A percentile compares a stretch with the other conserved stretches of the same genome.
phyloP scores from a whole-genome alignment of 2,888 invertebrate species.

The Petrophora chlorosata region DNA sequence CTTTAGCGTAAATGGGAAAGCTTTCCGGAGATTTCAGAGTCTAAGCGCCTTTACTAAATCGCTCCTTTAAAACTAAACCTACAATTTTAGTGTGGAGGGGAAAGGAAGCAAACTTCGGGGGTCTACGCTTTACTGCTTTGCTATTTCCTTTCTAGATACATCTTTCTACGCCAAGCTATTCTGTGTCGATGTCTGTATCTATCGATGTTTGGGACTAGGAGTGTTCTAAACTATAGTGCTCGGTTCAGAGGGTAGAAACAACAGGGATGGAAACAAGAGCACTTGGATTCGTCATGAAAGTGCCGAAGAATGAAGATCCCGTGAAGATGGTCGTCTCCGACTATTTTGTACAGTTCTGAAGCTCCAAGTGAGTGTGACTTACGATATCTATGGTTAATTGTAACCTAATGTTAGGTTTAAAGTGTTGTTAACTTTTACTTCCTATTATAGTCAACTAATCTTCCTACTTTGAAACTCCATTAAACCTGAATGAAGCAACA shows the following conservation, averaged over 20 bases:
- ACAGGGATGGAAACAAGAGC: conserved; percentile 51
- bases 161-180: conserved; percentile 74
- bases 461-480: conserved; percentile 37
- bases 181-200: conserved; percentile 47
- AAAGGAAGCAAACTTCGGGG: conserved; percentile 58
- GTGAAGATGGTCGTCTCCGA: conserved; percentile 38
- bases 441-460: conserved; percentile 57
- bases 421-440: conserved; percentile 50
- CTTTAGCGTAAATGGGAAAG: conserved; percentile 63
- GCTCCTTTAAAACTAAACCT: conserved; percentile 62
- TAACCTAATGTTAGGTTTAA: conserved; percentile 59
- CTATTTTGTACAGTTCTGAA: conserved; percentile 68
- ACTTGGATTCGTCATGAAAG: conserved; percentile 41
- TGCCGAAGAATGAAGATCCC: conserved; percentile 41
- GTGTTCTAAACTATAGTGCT: conserved; percentile 56
- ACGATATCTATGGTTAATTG: conserved; percentile 83
- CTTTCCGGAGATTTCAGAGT: conserved; percentile 61
- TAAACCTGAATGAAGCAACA: conserved; percentile 7
- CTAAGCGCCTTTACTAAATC: conserved; percentile 60
- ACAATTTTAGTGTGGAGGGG: conserved; percentile 55
- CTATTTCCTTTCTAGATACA: conserved; percentile 59
- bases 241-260: conserved; percentile 45
- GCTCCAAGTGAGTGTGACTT: conserved; percentile 69
- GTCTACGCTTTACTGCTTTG: conserved; percentile 63
- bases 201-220: conserved; percentile 51